A percentile compares a stretch with the other conserved stretches of the same genome.
Conservation (phyloP, 2,888 invertebrate genomes). For the Melinaea menophilus region DNA sequence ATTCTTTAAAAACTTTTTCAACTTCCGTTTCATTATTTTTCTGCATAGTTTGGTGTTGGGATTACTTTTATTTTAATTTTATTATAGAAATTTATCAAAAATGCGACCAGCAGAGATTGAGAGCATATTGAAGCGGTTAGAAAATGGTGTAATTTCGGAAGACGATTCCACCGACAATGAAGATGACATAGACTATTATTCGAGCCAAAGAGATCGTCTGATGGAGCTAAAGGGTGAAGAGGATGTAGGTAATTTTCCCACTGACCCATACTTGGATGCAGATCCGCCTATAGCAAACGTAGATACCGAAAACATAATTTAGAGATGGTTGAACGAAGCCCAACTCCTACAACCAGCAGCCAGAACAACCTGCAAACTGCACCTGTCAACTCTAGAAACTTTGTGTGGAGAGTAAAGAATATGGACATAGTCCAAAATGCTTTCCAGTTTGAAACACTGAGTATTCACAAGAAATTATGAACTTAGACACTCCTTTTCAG, state of each 20-base stretch:
- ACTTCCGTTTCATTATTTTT: constrained; percentile 34
- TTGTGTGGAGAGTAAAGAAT: constrained; percentile 43
- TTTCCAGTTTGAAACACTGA: constrained; percentile 38
- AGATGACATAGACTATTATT: constrained; percentile 41
- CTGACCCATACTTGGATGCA: constrained; percentile 36
- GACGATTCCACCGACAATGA: constrained; percentile 40
- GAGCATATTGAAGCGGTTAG: constrained; percentile 39
- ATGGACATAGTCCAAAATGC: constrained; percentile 40
- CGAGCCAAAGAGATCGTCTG: constrained; percentile 36
- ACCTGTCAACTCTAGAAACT: constrained; percentile 32
- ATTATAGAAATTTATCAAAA: constrained; percentile 39
- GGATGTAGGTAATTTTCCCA: constrained; percentile 35
- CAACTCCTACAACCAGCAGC: constrained; percentile 20
- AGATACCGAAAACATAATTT: constrained; percentile 39
- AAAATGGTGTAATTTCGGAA: constrained; percentile 41
- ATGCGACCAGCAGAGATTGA: constrained; percentile 41
- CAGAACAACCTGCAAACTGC: constrained; percentile 42
- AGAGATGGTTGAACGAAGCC: constrained; percentile 39
- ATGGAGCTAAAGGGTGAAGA: no score
- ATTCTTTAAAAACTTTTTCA: constrained; percentile 36
- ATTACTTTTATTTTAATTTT: constrained; percentile 38
- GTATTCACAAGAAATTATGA: constrained; percentile 40
- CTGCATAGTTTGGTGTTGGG: constrained; percentile 39
- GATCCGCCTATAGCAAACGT: constrained; percentile 33
- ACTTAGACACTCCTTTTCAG: constrained; percentile 30